Evolutionary conservation across 2,797 vertebrate species (phyloP).

Genomic region (Pseudochaenichthys georgianus): DNA sequence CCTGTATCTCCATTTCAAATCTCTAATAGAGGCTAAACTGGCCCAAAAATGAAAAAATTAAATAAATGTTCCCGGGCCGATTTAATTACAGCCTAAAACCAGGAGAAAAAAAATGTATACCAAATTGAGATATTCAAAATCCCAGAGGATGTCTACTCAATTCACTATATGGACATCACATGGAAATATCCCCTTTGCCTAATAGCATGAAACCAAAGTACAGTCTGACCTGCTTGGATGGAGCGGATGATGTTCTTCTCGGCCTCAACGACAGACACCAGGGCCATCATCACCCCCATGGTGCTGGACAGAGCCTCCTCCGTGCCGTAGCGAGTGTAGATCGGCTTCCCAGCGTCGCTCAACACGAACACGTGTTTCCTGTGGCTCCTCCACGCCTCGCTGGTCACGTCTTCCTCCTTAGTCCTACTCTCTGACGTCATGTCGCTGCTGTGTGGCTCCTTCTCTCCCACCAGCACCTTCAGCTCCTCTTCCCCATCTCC

Average conservation of each 20-base stretch:
- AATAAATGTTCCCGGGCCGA: too few species aligned
- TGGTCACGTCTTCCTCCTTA: conserved; percentile 90
- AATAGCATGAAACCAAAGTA: background rate
- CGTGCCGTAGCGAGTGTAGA: conserved; percentile 95
- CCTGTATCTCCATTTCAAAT: too few species aligned
- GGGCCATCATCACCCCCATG: conserved; percentile 98
- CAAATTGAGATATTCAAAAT: too few species aligned
- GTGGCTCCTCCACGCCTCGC: conserved; percentile 92
- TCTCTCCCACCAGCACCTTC: conserved; percentile 57
- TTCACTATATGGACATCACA: too few species aligned
- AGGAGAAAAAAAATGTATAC: too few species aligned
- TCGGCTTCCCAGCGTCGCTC: conserved; percentile 97
- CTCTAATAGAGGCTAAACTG: too few species aligned
- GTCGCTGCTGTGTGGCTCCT: conserved; percentile 78
- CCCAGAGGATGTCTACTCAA: too few species aligned
- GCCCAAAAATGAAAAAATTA: too few species aligned
- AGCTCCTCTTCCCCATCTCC: conserved; percentile 83
- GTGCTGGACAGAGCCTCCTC: conserved; percentile 97
- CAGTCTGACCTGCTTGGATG: conserved; percentile 92
- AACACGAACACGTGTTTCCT: conserved; percentile 96
- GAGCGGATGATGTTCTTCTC: conserved; percentile 95
- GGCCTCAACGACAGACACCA: conserved; percentile 95
- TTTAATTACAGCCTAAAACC: too few species aligned
- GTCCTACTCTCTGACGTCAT: conserved; percentile 73
- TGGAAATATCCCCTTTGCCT: too few species aligned